phyloP scores from a whole-genome alignment of 2,797 vertebrate species.

The Semaprochilodus insignis region DNA sequence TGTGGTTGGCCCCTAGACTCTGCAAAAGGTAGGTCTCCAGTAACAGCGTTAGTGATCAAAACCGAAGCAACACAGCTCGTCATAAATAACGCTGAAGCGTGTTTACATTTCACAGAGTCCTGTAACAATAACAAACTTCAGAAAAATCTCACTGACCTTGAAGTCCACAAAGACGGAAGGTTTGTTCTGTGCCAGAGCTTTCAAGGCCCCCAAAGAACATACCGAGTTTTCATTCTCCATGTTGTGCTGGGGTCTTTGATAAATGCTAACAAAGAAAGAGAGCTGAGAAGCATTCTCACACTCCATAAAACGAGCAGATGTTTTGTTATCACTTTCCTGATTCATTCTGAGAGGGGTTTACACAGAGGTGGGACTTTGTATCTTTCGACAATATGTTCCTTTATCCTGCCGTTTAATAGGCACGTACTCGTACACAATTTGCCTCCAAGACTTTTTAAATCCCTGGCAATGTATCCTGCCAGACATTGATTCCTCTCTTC shows the following conservation, averaged over 20 bases:
- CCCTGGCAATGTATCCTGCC: conserved; percentile 14
- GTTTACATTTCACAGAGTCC: neutral
- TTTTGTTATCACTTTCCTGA: conserved; percentile 23
- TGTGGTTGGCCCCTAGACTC: no score
- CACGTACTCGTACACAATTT: conserved; percentile 25
- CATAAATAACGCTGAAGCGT: neutral
- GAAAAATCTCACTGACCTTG: no score
- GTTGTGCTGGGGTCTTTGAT: neutral
- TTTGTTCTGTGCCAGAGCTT: neutral
- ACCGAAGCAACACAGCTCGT: neutral
- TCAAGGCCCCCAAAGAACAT: conserved; percentile 11
- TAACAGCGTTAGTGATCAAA: neutral
- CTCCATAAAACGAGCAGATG: conserved; percentile 30
- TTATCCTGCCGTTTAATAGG: conserved; percentile 22
- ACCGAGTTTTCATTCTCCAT: neutral
- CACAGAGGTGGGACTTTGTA: conserved; percentile 12
- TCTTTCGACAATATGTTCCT: conserved; percentile 39
- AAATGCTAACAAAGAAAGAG: neutral
- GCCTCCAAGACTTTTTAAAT: conserved; percentile 39
- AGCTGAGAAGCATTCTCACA: neutral
- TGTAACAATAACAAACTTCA: neutral
- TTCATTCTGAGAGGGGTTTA: neutral
- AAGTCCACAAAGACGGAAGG: neutral
- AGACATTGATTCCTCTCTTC: conserved; percentile 28
- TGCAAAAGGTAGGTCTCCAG: neutral